Evolutionary conservation across 2,797 vertebrate species (phyloP), one percentile per base, ranked within the genome.

Genomic region (Phyllotis vaccarum): DNA sequence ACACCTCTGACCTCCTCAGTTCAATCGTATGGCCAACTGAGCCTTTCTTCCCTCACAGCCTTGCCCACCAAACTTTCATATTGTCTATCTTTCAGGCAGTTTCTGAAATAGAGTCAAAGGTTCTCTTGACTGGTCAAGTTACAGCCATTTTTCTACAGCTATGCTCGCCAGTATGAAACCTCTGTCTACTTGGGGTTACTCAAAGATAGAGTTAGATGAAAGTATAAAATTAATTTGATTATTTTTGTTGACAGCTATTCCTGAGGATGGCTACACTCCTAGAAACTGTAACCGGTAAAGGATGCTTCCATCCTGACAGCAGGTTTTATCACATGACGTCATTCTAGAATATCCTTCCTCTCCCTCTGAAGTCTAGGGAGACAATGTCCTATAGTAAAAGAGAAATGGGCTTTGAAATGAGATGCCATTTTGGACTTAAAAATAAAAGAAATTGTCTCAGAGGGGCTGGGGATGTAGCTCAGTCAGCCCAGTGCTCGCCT

Each of bases 1-100:
- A 21, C 27, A 56, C 66, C 29, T 80, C 92, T 95, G 94, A 94
- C 92, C 86, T 74, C 58, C 83, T 79, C 43, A 24, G 34, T 37
- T n/a, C 24, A 16, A 70, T 56, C 64, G 10, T 22, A 12, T 31
- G 88, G 27, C 46, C 46, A 49, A 49, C 58, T 12, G 14, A 66
- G 83, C 13, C 60, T n/a, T 70, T 76, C 70, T 82, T 56, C 83
- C 27, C 46, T 80, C 52, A n/a, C 29, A 34, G 60, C 34, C 49
- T 89, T 76, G 37, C 60, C 80, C 72, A 89, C 62, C 24, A 68
- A 81, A 89, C 54, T 91, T 80, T 54, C 27, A 64, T 54, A 10
- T 11, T 46, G n/a, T 46, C 31, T 49, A 46, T 83, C 62, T 95
- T 72, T 87, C 62, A 74, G 79, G 43, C n/a, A 81, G 62, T 86